Percentiles rank a stretch among this genome's conserved stretches.
These are phyloP conservation scores for Limosa lapponica DNA, from an alignment of 2,797 vertebrate genomes.

Conservation along the genomic window DNA sequence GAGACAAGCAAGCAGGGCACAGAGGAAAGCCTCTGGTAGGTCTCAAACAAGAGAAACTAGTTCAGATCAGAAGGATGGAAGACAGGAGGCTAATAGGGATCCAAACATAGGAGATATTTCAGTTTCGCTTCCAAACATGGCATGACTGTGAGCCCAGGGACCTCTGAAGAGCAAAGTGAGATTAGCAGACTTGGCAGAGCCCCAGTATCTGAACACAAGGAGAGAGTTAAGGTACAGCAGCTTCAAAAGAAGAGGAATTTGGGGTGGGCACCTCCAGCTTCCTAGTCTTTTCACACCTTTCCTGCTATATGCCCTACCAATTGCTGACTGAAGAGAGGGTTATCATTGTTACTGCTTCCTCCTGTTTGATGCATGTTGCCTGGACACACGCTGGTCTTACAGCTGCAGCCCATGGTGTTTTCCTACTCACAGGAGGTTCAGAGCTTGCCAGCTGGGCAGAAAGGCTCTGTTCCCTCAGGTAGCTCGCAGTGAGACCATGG, in stretches of 20 bases:
- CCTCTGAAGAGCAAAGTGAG: background rate
- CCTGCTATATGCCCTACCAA: background rate
- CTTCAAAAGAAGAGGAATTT: background rate
- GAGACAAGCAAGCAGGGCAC: background rate
- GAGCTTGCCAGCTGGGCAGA: background rate
- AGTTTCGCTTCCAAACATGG: background rate
- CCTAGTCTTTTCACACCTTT: background rate
- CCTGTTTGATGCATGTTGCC: accelerated
- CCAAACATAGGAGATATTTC: background rate
- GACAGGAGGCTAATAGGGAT: background rate
- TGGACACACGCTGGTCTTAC: background rate
- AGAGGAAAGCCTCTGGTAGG: background rate
- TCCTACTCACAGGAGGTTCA: background rate
- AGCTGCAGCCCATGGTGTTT: background rate
- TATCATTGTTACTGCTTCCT: background rate
- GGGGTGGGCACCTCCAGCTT: background rate
- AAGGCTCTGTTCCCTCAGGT: background rate
- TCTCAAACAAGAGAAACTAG: background rate
- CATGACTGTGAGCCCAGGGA: background rate
- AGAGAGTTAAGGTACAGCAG: background rate
- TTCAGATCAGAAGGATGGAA: background rate
- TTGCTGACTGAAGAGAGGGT: background rate
- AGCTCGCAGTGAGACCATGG: background rate
- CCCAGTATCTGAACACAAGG: background rate
- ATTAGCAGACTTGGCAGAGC: background rate